Conservation (phyloP, 2,113 vertebrate species). For the Eira barbara region DNA sequence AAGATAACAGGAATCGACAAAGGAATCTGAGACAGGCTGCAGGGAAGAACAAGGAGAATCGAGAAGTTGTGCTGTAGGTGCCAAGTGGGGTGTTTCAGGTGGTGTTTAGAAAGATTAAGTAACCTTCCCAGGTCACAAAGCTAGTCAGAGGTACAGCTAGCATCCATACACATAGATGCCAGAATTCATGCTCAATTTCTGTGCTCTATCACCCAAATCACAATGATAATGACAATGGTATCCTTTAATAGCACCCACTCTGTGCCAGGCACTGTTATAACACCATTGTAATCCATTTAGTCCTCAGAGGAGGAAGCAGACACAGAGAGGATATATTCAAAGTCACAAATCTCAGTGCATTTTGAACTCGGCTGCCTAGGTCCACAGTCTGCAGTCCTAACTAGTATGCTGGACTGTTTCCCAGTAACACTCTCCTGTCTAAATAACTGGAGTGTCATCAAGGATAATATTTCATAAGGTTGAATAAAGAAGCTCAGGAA, state of each 20-base stretch:
- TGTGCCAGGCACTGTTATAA: not conserved
- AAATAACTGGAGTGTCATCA: not conserved
- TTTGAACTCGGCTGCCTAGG: not conserved
- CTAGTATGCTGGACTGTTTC: not conserved
- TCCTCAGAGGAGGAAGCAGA: not conserved
- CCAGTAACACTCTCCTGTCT: not conserved
- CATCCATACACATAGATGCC: not conserved
- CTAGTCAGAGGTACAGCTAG: not conserved
- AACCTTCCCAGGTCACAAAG: not conserved
- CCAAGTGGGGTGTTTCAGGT: not conserved
- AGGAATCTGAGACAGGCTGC: not conserved
- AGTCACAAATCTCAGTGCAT: not conserved
- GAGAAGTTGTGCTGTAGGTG: not conserved
- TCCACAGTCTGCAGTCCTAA: not conserved
- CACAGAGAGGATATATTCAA: not conserved
- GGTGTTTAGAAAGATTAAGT: not conserved
- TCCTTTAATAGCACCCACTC: not conserved
- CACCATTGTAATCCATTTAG: not conserved
- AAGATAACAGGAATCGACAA: not conserved
- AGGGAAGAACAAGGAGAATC: not conserved
- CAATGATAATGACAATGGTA: not conserved
- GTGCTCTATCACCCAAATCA: not conserved
- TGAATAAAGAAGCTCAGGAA: conserved; percentile 41
- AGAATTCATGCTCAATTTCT: not conserved
- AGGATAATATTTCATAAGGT: conserved; percentile 46